Conservation (phyloP, 2,797 vertebrate species). For the Melanogrammus aeglefinus region DNA sequence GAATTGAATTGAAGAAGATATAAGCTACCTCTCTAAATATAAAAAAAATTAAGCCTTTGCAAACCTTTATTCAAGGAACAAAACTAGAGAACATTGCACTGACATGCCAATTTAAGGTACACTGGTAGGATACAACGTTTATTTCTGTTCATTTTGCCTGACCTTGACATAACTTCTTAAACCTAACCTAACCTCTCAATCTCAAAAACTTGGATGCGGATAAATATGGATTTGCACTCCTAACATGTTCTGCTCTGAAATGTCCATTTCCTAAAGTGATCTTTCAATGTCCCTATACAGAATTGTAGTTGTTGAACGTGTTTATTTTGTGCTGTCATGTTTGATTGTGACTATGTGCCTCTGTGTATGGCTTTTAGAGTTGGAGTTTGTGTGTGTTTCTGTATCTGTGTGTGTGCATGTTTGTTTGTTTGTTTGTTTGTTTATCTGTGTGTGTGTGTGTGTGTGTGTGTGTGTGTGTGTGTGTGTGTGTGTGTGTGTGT, state of each 20-base stretch:
- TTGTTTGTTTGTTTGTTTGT: constrained; percentile 27
- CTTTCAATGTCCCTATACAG: neutral
- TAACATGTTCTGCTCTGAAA: neutral
- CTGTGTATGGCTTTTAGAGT: constrained; percentile 33
- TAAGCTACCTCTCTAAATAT: neutral
- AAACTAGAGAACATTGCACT: neutral
- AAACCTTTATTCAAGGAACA: neutral
- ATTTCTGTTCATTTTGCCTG: neutral
- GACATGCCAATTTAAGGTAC: neutral
- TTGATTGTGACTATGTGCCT: constrained; percentile 21
- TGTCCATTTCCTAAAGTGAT: neutral
- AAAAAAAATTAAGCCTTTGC: neutral
- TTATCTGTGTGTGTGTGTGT: constrained; percentile 31
- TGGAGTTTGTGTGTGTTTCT: constrained; percentile 28
- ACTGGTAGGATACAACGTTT: neutral
- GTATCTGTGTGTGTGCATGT: constrained; percentile 33
- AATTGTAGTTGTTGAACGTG: constrained; percentile 7
- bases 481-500: constrained; percentile 30
- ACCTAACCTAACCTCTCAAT: neutral
- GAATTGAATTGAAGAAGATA: neutral
- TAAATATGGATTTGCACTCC: neutral
- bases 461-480: constrained; percentile 5
- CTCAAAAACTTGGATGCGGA: neutral
- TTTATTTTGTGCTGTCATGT: neutral
- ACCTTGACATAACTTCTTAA: neutral